phyloP scores from a whole-genome alignment of 64 coral and sea anemone species.

The Montipora sp. region DNA sequence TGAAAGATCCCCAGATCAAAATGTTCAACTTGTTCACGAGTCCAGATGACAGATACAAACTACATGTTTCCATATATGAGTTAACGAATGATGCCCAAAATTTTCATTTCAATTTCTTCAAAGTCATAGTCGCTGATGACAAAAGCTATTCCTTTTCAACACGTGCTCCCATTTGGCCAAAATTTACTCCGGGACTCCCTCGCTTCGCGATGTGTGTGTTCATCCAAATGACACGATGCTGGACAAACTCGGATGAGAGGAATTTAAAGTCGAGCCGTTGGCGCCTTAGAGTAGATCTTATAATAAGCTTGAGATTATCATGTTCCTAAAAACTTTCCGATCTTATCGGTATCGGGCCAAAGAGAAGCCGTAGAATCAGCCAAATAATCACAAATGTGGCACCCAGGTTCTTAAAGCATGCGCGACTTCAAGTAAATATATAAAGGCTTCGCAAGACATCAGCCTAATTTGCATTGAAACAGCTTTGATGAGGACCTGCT shows the following conservation, averaged over 20 bases:
- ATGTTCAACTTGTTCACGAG: background rate
- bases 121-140: slow-evolving; percentile 14
- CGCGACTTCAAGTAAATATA: background rate
- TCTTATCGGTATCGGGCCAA: slow-evolving; percentile 24
- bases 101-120: slow-evolving; percentile 37
- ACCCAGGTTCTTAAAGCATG: slow-evolving; percentile 29
- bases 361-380: background rate
- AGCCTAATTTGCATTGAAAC: slow-evolving; percentile 43
- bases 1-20: slow-evolving; percentile 7
- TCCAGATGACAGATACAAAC: slow-evolving; percentile 48
- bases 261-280: slow-evolving; percentile 18
- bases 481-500: slow-evolving; percentile 35
- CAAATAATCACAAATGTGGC: slow-evolving; percentile 32
- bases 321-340: background rate
- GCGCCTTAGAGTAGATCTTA: background rate
- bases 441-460: background rate
- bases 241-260: background rate
- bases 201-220: background rate
- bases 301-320: slow-evolving; percentile 7
- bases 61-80: slow-evolving; percentile 49
- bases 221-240: background rate
- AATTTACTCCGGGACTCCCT: background rate
- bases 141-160: slow-evolving; percentile 13
- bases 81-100: background rate
- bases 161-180: slow-evolving; percentile 29